phyloP scores from a whole-genome alignment of 1,140 invertebrate genomes.

The Heliconius congener region DNA sequence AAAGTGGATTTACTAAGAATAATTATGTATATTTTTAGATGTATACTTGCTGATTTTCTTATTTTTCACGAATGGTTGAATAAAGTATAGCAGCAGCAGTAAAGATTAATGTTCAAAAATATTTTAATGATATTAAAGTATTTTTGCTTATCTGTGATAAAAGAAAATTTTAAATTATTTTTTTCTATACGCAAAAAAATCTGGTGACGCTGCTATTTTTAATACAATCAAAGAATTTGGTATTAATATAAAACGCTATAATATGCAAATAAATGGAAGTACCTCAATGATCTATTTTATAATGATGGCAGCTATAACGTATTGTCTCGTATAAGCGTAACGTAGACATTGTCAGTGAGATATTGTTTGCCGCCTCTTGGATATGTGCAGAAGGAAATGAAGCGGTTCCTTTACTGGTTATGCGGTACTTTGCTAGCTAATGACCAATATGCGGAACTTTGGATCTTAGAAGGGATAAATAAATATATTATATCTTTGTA shows the following conservation, averaged over 20 bases:
- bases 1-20: no score
- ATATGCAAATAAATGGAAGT: not conserved
- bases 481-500: not conserved
- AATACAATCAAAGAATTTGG: no score
- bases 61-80: no score
- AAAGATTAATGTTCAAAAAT: no score
- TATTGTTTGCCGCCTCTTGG: slow-evolving; percentile 70
- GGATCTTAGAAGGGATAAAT: not conserved
- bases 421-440: not conserved
- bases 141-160: no score
- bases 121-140: not conserved
- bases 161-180: no score
- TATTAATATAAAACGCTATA: not conserved
- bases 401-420: slow-evolving; percentile 50
- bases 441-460: not conserved
- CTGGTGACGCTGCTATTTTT: no score
- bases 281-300: not conserved
- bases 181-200: no score
- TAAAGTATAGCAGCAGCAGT: no score
- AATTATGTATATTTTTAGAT: no score
- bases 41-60: no score
- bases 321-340: slow-evolving; percentile 32
- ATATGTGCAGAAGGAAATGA: slow-evolving; percentile 74
- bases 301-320: not conserved
- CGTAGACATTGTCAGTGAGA: slow-evolving; percentile 71